Conservation (phyloP, 2,113 vertebrate species). For the Stegastes partitus region DNA sequence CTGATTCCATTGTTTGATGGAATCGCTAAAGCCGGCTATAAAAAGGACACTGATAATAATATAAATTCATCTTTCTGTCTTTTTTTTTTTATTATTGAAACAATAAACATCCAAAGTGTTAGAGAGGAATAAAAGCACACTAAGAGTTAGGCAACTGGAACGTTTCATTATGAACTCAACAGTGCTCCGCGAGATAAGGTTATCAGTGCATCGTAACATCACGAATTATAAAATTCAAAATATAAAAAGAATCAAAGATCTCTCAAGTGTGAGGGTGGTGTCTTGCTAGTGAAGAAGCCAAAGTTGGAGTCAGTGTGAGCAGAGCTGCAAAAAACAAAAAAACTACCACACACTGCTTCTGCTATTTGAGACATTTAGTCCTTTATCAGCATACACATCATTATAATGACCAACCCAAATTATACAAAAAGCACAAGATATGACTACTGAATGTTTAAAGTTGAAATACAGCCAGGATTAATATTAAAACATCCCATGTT, state of each 20-base stretch:
- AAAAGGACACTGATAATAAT: slow-evolving; percentile 42
- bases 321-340: slow-evolving; percentile 5
- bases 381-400: slow-evolving; percentile 36
- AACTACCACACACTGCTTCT: slow-evolving; percentile 43
- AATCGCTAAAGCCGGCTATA: slow-evolving; percentile 27
- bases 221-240: slow-evolving; percentile 64
- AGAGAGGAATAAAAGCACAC: slow-evolving; percentile 67
- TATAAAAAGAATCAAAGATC: slow-evolving; percentile 63
- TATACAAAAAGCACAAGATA: slow-evolving; percentile 58
- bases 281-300: slow-evolving; percentile 56
- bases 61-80: slow-evolving; percentile 16
- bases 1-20: slow-evolving; percentile 24
- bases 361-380: slow-evolving; percentile 23
- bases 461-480: slow-evolving; percentile 55
- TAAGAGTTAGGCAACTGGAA: slow-evolving; percentile 71
- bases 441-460: slow-evolving; percentile 33
- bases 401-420: slow-evolving; percentile 43
- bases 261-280: slow-evolving; percentile 27
- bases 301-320: slow-evolving; percentile 47
- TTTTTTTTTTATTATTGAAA: slow-evolving; percentile 71
- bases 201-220: slow-evolving; percentile 58
- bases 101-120: slow-evolving; percentile 73
- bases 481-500: slow-evolving; percentile 41
- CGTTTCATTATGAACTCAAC: slow-evolving; percentile 62
- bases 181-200: slow-evolving; percentile 62